These are phyloP conservation scores for Hoplodrina ambigua DNA, from an alignment of 2,888 invertebrate species.

Conservation along the genomic window DNA sequence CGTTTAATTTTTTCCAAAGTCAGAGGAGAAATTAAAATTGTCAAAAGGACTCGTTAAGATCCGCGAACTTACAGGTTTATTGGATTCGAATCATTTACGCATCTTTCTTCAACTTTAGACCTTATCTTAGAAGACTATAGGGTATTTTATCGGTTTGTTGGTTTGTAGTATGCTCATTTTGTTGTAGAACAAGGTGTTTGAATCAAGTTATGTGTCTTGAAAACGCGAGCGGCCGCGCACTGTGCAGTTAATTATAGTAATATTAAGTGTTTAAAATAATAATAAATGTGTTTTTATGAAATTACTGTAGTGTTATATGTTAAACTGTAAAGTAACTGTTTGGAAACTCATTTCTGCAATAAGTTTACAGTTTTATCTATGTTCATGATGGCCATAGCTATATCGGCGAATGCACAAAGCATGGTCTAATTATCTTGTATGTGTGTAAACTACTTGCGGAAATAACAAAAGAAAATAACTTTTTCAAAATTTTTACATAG, in stretches of 20 bases:
- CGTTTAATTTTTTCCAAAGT: conserved; percentile 71
- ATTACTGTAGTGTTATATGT: conserved; percentile 11
- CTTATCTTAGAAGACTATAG: neutral
- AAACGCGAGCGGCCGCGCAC: conserved; percentile 18
- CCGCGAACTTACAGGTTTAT: conserved; percentile 48
- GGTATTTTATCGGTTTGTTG: neutral
- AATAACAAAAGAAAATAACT: no score
- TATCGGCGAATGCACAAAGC: no score
- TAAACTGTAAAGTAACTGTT: conserved; percentile 7
- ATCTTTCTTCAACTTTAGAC: neutral
- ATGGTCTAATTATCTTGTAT: no score
- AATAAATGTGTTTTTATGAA: conserved; percentile 40
- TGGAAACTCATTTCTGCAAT: conserved; percentile 7
- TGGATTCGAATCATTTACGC: conserved; percentile 9
- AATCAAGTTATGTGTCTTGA: conserved; percentile 38
- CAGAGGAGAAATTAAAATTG: conserved; percentile 70
- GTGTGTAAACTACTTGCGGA: no score
- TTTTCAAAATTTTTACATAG: no score
- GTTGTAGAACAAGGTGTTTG: conserved; percentile 44
- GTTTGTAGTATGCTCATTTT: conserved; percentile 23
- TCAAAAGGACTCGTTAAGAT: conserved; percentile 65
- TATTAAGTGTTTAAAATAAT: conserved; percentile 30
- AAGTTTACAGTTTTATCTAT: neutral
- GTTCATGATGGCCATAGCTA: neutral
- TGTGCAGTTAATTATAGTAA: conserved; percentile 41